Conservation (phyloP, 2,113 vertebrate genomes). For the Chloropsis cyanopogon region DNA sequence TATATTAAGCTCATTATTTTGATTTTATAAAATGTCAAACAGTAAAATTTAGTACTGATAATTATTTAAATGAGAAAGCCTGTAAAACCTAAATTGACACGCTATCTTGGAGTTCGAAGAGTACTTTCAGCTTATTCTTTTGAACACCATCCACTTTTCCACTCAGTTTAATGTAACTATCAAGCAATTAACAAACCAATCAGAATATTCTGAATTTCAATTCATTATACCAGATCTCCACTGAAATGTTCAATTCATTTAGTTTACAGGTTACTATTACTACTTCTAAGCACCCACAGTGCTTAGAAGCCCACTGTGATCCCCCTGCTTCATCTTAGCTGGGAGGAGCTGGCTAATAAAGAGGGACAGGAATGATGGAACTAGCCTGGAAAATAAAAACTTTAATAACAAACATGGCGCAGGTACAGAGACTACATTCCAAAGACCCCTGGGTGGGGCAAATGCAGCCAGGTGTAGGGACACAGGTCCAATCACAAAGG, state of each 20-base stretch:
- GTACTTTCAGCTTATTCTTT: conserved; percentile 16
- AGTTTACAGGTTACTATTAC: neutral
- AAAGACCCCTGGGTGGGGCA: neutral
- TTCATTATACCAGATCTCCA: conserved; percentile 6
- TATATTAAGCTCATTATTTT: conserved; percentile 36
- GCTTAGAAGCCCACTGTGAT: neutral
- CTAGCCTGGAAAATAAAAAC: neutral
- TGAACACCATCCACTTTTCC: neutral
- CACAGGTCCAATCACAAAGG: neutral
- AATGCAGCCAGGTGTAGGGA: neutral
- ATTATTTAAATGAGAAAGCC: conserved; percentile 24
- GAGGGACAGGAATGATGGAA: neutral
- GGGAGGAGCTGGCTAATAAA: neutral
- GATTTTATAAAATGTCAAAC: conserved; percentile 7
- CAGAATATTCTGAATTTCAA: conserved; percentile 30
- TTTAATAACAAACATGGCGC: neutral
- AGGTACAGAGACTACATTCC: neutral
- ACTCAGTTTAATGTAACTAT: conserved; percentile 55
- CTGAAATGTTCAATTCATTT: conserved; percentile 30
- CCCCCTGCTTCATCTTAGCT: neutral
- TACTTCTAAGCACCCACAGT: neutral
- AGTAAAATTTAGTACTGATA: conserved; percentile 50
- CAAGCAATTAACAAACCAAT: conserved; percentile 43
- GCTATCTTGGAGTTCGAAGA: neutral
- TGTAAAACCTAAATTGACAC: neutral